A percentile compares a stretch with the other conserved stretches of the same genome.
phyloP scores from a whole-genome alignment of 2,113 vertebrate genomes.

The Stegostoma tigrinum region DNA sequence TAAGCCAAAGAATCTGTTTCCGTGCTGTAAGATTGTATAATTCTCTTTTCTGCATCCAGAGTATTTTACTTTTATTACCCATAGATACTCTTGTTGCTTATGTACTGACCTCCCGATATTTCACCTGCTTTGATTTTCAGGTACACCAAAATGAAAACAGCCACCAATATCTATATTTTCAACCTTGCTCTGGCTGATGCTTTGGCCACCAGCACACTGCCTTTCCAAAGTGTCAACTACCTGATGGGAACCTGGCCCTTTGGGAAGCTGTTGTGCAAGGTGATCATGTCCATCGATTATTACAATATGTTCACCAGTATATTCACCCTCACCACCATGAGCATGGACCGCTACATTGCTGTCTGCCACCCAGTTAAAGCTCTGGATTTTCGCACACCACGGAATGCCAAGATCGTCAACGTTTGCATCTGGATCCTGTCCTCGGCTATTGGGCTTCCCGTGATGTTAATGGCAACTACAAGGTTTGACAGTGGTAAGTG shows the following conservation, averaged over 20 bases:
- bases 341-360: constrained; percentile 91
- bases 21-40: no score
- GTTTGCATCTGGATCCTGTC: constrained; percentile 97
- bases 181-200: constrained; percentile 93
- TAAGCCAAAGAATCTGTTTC: no score
- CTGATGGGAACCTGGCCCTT: constrained; percentile 97
- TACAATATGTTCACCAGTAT: constrained; percentile 99
- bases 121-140: constrained; percentile 51
- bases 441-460: constrained; percentile 91
- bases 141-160: constrained; percentile 99
- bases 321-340: constrained; percentile 97
- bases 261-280: constrained; percentile 85
- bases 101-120: background rate
- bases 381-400: constrained; percentile 88
- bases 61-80: background rate
- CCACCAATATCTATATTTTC: constrained; percentile 99
- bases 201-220: constrained; percentile 88
- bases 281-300: constrained; percentile 94
- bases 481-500: constrained; percentile 61
- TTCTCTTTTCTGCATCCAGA: no score
- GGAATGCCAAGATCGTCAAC: constrained; percentile 95
- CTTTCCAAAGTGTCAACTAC: constrained; percentile 96
- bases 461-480: constrained; percentile 96
- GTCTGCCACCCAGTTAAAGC: constrained; percentile 96
- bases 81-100: background rate